Evolutionary conservation across 2,113 vertebrate genomes (phyloP), one percentile per base, ranked within the genome.

Genomic region (Lophura nycthemera): DNA sequence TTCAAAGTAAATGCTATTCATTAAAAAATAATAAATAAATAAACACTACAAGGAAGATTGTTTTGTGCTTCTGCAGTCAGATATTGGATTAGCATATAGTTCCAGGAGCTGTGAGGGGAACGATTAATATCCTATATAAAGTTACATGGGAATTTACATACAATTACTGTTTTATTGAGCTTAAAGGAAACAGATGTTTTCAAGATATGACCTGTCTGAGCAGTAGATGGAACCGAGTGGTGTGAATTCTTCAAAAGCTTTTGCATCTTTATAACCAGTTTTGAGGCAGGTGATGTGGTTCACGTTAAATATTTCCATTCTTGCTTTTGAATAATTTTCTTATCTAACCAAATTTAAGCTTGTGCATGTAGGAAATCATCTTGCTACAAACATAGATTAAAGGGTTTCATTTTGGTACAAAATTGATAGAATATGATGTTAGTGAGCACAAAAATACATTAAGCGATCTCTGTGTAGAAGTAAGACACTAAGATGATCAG

Each of bases 231-330:
- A 88, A 79, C 52, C 15, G 19, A 86, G 42, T 30, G 60, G 22
- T 70, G 43, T 32, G 60, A 94, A 86, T 88, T 90, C 73, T 90
- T 94, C 61, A 69, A 54, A 78, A 92, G 48, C 48, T 84, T 48
- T 30, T 87, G 32, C 38, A 17, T 48, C 73, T 84, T 87, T 70
- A 29, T 65, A 84, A 72, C 45, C 16, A 79, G 21, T 87, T 90
- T 66, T 30, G 38, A 76, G 81, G 74, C 42, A 82, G 52, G 50
- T 75, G 21, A 82, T 75, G 66, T 86, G 73, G n/a, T 82, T 89
- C 20, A 8, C 29, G n/a, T 86, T 90, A 86, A 94, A 73, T 89
- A 79, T 86, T 95, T 89, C 40, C 21, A 6, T 82, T 82, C 47
- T 40, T 81, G 36, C 43, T 76, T 95, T 86, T 4, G 5, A 89